phyloP scores from a whole-genome alignment of 2,797 vertebrate species.

The Okamejei kenojei region DNA sequence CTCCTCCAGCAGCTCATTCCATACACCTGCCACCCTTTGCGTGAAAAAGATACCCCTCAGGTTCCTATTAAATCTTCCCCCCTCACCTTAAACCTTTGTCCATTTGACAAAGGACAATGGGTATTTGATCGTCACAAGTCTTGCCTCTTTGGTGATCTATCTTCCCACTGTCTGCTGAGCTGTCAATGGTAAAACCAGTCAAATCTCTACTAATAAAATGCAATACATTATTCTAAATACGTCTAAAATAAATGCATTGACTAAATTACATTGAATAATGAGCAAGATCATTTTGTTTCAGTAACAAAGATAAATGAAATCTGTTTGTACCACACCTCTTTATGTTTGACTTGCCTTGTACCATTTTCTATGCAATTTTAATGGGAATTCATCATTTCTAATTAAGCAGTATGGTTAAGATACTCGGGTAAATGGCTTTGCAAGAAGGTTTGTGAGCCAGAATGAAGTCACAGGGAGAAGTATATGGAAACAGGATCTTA shows the following conservation, averaged over 20 bases:
- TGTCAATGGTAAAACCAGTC: neutral
- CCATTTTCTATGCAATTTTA: neutral
- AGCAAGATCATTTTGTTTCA: neutral
- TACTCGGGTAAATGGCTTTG: neutral
- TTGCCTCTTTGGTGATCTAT: neutral
- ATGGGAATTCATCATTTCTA: neutral
- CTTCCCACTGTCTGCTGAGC: neutral
- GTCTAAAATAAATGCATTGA: neutral
- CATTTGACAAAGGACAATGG: neutral
- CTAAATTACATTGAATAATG: neutral
- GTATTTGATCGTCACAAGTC: neutral
- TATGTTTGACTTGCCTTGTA: neutral
- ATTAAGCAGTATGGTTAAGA: neutral
- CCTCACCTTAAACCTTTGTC: too few relatives aligned
- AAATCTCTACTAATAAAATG: neutral
- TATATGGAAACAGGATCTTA: too few relatives aligned
- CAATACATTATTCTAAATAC: neutral
- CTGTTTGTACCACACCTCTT: neutral
- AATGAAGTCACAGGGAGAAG: too few relatives aligned
- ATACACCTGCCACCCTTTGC: too few relatives aligned
- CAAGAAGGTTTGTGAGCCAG: neutral
- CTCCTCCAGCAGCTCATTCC: too few relatives aligned
- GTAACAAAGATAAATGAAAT: neutral
- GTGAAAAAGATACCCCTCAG: too few relatives aligned
- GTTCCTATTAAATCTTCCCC: too few relatives aligned